A percentile compares a stretch with the other conserved stretches of the same genome.
phyloP scores from a whole-genome alignment of 2,888 invertebrate genomes.

The Herminia tarsipennalis region DNA sequence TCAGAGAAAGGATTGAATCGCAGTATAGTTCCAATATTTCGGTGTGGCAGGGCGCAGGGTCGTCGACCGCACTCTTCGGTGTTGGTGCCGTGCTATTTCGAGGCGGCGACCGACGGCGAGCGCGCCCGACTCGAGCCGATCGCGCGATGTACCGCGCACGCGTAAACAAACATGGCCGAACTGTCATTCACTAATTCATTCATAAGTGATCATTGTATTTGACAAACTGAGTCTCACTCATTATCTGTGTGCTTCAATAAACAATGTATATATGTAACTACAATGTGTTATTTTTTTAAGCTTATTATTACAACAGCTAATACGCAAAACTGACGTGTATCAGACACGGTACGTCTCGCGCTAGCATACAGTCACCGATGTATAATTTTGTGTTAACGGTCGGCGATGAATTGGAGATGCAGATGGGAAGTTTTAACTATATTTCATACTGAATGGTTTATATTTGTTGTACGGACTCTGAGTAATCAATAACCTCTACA shows the following conservation, averaged over 20 bases:
- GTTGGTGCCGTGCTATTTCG: slow-evolving; percentile 82
- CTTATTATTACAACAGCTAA: slow-evolving; percentile 13
- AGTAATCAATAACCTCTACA: too few species aligned
- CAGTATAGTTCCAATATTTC: slow-evolving; percentile 78
- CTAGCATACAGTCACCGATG: slow-evolving; percentile 9
- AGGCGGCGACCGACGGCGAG: slow-evolving; percentile 71
- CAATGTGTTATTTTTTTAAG: slow-evolving; percentile 29
- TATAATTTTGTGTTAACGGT: slow-evolving; percentile 10
- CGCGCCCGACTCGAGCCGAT: slow-evolving; percentile 69
- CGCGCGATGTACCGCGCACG: slow-evolving; percentile 68
- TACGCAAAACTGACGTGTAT: slow-evolving; percentile 13
- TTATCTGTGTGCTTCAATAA: slow-evolving; percentile 51
- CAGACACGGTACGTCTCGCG: slow-evolving; percentile 7
- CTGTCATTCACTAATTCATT: slow-evolving; percentile 85
- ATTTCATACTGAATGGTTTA: too few species aligned
- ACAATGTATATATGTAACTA: slow-evolving; percentile 28
- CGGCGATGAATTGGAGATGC: slow-evolving; percentile 6
- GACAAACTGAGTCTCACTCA: slow-evolving; percentile 70
- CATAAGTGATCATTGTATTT: slow-evolving; percentile 79
- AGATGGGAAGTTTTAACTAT: background rate
- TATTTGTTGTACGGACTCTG: too few species aligned
- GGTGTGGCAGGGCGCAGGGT: slow-evolving; percentile 78
- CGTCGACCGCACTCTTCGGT: slow-evolving; percentile 78
- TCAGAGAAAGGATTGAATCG: slow-evolving; percentile 69
- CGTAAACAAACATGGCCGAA: slow-evolving; percentile 84